phyloP scores from a whole-genome alignment of 2,113 vertebrate species.

The Polypterus bichir region DNA sequence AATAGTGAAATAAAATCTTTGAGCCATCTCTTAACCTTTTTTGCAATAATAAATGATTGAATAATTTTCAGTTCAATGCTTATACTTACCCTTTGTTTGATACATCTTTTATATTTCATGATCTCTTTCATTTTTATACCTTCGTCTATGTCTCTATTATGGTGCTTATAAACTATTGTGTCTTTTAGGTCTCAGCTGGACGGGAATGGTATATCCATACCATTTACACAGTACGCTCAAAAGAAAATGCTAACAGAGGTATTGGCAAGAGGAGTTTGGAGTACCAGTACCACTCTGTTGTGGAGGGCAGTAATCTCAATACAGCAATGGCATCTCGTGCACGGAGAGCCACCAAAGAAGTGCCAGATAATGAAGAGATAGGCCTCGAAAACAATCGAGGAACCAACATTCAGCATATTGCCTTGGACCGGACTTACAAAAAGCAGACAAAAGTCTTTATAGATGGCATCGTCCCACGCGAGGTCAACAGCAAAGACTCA shows the following conservation, averaged over 20 bases:
- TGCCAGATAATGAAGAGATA: conserved; percentile 52
- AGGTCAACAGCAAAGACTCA: conserved; percentile 34
- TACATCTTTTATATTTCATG: no score
- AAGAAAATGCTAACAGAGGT: conserved; percentile 49
- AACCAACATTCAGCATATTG: conserved; percentile 82
- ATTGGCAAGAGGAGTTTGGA: conserved; percentile 79
- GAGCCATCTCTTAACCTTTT: no score
- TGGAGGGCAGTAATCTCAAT: conserved; percentile 17
- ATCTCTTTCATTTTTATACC: no score
- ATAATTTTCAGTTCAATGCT: no score
- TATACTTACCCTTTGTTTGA: no score
- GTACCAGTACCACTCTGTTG: conserved; percentile 48
- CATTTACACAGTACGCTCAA: conserved; percentile 83
- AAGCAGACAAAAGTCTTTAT: conserved; percentile 31
- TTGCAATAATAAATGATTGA: no score
- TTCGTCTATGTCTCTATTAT: neutral
- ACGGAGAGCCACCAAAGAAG: conserved; percentile 41
- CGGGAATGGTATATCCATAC: conserved; percentile 89
- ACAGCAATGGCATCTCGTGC: conserved; percentile 18
- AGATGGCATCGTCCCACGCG: conserved; percentile 43
- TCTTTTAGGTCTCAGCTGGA: conserved; percentile 69
- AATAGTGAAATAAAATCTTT: no score
- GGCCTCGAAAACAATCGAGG: conserved; percentile 64
- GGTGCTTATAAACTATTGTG: neutral
- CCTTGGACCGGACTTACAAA: conserved; percentile 52